Percentiles rank a stretch among this genome's conserved stretches.
phyloP scores from a whole-genome alignment of 2,113 vertebrate genomes.

The Gallinago paraguaiae region DNA sequence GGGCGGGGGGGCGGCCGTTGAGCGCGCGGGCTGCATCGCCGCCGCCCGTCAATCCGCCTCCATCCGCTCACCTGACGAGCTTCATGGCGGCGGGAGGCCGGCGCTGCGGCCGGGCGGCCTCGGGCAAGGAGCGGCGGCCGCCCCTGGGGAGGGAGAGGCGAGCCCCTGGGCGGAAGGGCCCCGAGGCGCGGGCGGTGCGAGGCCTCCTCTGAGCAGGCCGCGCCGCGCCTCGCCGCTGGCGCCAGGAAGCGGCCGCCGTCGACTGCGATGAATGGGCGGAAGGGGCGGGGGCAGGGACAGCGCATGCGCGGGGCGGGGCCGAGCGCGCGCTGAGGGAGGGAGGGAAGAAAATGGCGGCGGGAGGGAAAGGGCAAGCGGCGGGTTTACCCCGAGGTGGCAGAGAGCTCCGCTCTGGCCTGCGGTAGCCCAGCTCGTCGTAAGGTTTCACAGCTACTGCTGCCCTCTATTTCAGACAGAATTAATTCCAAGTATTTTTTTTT shows the following conservation, averaged over 20 bases:
- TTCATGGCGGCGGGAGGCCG: constrained; percentile 1
- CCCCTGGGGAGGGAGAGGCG: not conserved
- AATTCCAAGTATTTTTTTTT: too few species aligned
- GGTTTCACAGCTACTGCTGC: too few species aligned
- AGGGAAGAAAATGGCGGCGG: not conserved
- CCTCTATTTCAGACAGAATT: too few species aligned
- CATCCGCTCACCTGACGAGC: constrained; percentile 48
- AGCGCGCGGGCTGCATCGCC: not conserved
- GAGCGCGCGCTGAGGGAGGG: not conserved
- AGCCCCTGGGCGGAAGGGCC: not conserved
- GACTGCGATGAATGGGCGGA: not conserved
- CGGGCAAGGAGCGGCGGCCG: not conserved
- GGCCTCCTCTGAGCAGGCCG: not conserved
- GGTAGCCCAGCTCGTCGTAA: rapidly evolving
- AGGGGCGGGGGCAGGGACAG: not conserved
- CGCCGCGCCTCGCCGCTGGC: not conserved
- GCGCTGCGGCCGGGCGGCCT: not conserved
- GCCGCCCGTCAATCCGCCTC: not conserved
- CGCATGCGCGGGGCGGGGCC: not conserved
- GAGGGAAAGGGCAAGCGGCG: too few species aligned
- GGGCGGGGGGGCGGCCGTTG: too few species aligned
- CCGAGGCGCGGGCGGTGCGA: not conserved
- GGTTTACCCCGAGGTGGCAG: too few species aligned
- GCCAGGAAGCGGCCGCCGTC: not conserved
- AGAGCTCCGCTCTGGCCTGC: too few species aligned